These are phyloP conservation scores for Diarsia rubi DNA, from an alignment of 2,888 invertebrate genomes.

Conservation along the genomic window DNA sequence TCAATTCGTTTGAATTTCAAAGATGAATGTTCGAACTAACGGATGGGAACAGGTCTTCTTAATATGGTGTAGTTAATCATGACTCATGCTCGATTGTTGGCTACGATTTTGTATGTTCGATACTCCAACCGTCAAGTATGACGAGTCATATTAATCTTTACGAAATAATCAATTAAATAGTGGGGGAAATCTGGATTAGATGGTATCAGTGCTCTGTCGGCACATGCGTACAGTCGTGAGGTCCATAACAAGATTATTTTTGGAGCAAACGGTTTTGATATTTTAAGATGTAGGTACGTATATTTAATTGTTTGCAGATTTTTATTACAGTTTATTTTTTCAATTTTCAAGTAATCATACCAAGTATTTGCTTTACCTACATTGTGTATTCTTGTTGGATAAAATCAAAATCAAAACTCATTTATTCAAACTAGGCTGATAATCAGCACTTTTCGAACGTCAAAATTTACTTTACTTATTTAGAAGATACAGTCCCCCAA, in stretches of 20 bases:
- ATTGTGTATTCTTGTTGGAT: too few species aligned
- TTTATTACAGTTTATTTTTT: too few species aligned
- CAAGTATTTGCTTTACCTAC: too few species aligned
- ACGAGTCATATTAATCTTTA: conserved; percentile 88
- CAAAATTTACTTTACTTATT: too few species aligned
- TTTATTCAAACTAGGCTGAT: too few species aligned
- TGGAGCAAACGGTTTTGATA: conserved; percentile 74
- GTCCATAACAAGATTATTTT: conserved; percentile 81
- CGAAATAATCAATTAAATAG: conserved; percentile 89
- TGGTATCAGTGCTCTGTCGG: conserved; percentile 87
- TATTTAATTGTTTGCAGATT: background rate
- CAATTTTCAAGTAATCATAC: too few species aligned
- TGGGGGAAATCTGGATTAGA: conserved; percentile 89
- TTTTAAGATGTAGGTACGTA: conserved; percentile 38
- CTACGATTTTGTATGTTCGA: conserved; percentile 79
- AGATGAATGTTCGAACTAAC: conserved; percentile 35
- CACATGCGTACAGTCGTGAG: conserved; percentile 85
- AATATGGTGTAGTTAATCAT: conserved; percentile 73
- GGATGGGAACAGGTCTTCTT: conserved; percentile 63
- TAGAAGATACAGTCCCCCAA: too few species aligned
- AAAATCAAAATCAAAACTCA: too few species aligned
- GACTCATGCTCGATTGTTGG: conserved; percentile 81
- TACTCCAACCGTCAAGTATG: conserved; percentile 83
- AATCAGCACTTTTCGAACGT: too few species aligned
- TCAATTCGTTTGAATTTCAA: conserved; percentile 32